A percentile compares a stretch with the other conserved stretches of the same genome.
phyloP scores from a whole-genome alignment of 2,888 invertebrate species.

The Trachelus iudaicus region DNA sequence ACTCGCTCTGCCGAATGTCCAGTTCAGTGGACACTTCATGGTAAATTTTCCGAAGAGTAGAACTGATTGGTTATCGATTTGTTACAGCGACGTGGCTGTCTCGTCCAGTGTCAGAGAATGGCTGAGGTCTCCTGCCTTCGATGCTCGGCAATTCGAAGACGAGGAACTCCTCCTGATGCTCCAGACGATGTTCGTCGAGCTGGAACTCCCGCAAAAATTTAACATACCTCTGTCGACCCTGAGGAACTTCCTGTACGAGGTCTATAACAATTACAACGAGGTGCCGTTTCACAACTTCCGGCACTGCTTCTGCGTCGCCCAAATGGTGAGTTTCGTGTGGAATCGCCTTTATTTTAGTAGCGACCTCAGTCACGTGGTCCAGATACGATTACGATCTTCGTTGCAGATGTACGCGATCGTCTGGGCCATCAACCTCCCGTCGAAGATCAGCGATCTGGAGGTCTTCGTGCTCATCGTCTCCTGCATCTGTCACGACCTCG shows the following conservation, averaged over 20 bases:
- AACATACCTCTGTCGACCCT: slow-evolving; percentile 78
- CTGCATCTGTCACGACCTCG: slow-evolving; percentile 84
- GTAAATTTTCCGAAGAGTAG: neutral
- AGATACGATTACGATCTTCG: slow-evolving; percentile 3
- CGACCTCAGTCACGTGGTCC: neutral
- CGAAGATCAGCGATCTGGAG: slow-evolving; percentile 79
- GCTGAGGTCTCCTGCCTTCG: slow-evolving; percentile 78
- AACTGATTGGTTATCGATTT: neutral
- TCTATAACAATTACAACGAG: slow-evolving; percentile 85
- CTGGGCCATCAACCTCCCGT: slow-evolving; percentile 77
- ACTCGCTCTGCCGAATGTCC: neutral
- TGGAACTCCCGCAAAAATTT: slow-evolving; percentile 80
- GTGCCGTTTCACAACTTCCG: slow-evolving; percentile 90
- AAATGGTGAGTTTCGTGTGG: slow-evolving; percentile 75
- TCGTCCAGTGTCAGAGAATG: slow-evolving; percentile 73
- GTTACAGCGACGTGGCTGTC: slow-evolving; percentile 73
- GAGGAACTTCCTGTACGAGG: slow-evolving; percentile 79
- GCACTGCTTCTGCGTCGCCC: slow-evolving; percentile 88
- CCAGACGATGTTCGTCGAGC: slow-evolving; percentile 85
- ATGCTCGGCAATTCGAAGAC: slow-evolving; percentile 86
- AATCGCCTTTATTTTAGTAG: neutral
- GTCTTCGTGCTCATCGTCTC: slow-evolving; percentile 81
- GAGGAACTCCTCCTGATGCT: slow-evolving; percentile 81
- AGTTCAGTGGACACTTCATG: neutral
- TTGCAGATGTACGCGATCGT: slow-evolving; percentile 84